These are phyloP conservation scores for Alloscopus bannaensis DNA, from an alignment of 2,888 invertebrate genomes.

Conservation along the genomic window DNA sequence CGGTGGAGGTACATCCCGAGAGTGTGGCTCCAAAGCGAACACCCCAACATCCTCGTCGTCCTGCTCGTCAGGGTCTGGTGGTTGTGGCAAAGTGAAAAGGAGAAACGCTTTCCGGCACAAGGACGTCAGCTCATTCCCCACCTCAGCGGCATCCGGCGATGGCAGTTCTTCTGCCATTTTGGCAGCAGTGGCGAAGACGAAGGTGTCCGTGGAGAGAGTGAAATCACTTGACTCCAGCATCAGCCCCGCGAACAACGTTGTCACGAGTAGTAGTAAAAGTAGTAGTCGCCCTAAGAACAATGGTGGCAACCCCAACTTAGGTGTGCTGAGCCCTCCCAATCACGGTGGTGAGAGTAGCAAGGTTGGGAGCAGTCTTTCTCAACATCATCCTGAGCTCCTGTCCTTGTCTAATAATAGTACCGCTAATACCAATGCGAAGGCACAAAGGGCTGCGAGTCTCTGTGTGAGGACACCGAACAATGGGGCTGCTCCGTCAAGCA, in stretches of 20 bases:
- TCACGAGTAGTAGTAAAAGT: slow-evolving; percentile 5
- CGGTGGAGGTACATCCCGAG: slow-evolving; percentile 36
- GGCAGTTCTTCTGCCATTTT: slow-evolving; percentile 55
- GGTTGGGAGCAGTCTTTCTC: slow-evolving; percentile 33
- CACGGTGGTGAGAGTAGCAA: slow-evolving; percentile 9
- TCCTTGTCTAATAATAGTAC: slow-evolving; percentile 19
- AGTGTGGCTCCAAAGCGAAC: slow-evolving; percentile 62
- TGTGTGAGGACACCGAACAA: slow-evolving; percentile 57
- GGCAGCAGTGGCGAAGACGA: slow-evolving; percentile 53
- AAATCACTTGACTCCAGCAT: slow-evolving; percentile 62
- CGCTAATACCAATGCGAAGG: slow-evolving; percentile 41
- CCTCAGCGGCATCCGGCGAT: slow-evolving; percentile 49
- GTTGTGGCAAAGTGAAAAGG: slow-evolving; percentile 72
- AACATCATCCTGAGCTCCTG: slow-evolving; percentile 33
- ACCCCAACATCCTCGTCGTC: slow-evolving; percentile 68
- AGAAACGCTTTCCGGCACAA: slow-evolving; percentile 72
- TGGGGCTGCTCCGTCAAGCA: slow-evolving; percentile 25
- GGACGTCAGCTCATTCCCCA: slow-evolving; percentile 64
- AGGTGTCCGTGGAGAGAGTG: slow-evolving; percentile 70
- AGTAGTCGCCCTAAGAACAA: slow-evolving; percentile 10
- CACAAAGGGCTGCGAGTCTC: slow-evolving; percentile 69
- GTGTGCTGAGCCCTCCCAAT: slow-evolving; percentile 29
- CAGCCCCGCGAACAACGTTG: slow-evolving; percentile 1
- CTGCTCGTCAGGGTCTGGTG: slow-evolving; percentile 64
- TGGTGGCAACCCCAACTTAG: slow-evolving; percentile 3